A percentile compares a stretch with the other conserved stretches of the same genome.
Evolutionary conservation across 2,888 invertebrate genomes (phyloP).

Genomic region (Agrilus cyanescens): DNA sequence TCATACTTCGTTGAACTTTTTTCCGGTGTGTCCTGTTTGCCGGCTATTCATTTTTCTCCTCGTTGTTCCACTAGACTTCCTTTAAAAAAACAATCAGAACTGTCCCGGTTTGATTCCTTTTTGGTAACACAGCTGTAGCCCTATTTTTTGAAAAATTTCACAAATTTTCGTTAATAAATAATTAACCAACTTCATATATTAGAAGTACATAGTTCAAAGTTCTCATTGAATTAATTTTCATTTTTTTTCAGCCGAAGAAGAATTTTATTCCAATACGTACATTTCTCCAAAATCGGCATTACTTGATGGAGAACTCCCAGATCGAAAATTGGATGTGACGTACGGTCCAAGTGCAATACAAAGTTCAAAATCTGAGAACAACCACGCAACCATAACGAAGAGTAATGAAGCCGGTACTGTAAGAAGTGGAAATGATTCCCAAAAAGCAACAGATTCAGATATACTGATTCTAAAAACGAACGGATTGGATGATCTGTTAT

Average conservation of each 20-base stretch:
- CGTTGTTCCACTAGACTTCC: too few relatives aligned
- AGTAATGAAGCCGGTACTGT: slow-evolving; percentile 30
- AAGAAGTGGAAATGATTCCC: slow-evolving; percentile 14
- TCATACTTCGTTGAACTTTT: too few relatives aligned
- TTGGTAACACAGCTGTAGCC: too few relatives aligned
- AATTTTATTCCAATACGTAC: slow-evolving; percentile 51
- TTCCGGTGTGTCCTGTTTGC: too few relatives aligned
- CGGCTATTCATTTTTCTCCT: too few relatives aligned
- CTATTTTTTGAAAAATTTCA: too few relatives aligned
- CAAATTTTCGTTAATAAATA: too few relatives aligned
- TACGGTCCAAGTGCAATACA: slow-evolving; percentile 22
- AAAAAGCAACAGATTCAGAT: slow-evolving; percentile 37
- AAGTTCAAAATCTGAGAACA: slow-evolving; percentile 13
- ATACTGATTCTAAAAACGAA: slow-evolving; percentile 44
- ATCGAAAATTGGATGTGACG: slow-evolving; percentile 17
- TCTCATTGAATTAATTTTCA: too few relatives aligned
- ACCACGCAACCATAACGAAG: slow-evolving; percentile 19
- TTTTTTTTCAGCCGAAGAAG: slow-evolving; percentile 25
- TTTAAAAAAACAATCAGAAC: too few relatives aligned
- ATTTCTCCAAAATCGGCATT: slow-evolving; percentile 54
- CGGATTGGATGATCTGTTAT: slow-evolving; percentile 37
- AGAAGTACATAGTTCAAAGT: too few relatives aligned
- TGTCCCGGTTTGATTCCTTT: too few relatives aligned
- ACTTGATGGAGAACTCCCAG: slow-evolving; percentile 12
- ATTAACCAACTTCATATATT: too few relatives aligned